Base-by-base conservation (phyloP, 2,888 invertebrate species). In the Plebejus anna region DNA sequence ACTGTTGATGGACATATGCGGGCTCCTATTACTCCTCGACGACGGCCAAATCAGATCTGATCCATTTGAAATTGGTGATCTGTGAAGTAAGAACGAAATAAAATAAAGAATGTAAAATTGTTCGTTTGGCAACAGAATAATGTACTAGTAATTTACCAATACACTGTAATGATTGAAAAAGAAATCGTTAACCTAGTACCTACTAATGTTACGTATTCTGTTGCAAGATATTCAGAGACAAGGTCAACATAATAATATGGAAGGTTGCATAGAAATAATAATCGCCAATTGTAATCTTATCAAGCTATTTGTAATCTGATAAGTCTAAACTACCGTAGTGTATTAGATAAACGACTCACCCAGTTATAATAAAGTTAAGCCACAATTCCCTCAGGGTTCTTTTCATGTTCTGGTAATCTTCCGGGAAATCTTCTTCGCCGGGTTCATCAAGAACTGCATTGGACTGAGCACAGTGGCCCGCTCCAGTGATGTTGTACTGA, bases 381-480 rank as follows among this genome's bases (percentile, higher is more conserved):
- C 76, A 76, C 13, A 76, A 38, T 16, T 70, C 47, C 57, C 76
- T 76, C 71, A 76, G 70, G 3, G 32, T 55, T 11, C n/a, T 51
- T 7, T 55, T 55, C 70, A 76, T 66, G 32, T 71, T 16, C 55
- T 51, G 51, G 47, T 76, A 57, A 13, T 36, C 76, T 32, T 76
- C 70, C 11, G 80, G 79, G 0, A 79, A 47, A 0, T 76, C 11
- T 51, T 71, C 78, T 70, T 83, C 81, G 32, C 81, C 80, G 78
- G 11, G 80, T 77, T 3, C 79, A 75, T 85, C 85, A 22, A 80
- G n/a, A 9, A 86, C 80, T 51, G 84, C 82, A 3, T 28, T 0
- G 0, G 84, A 80, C 79, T 88, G 87, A 22, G 82, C 83, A 38
- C 86, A 85, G 66, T 89, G 81, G 11, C 71, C 57, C 2, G 81